Evolutionary conservation across 2,113 vertebrate genomes (phyloP), one percentile per base, ranked within the genome.

Genomic region (Xiphias gladius): DNA sequence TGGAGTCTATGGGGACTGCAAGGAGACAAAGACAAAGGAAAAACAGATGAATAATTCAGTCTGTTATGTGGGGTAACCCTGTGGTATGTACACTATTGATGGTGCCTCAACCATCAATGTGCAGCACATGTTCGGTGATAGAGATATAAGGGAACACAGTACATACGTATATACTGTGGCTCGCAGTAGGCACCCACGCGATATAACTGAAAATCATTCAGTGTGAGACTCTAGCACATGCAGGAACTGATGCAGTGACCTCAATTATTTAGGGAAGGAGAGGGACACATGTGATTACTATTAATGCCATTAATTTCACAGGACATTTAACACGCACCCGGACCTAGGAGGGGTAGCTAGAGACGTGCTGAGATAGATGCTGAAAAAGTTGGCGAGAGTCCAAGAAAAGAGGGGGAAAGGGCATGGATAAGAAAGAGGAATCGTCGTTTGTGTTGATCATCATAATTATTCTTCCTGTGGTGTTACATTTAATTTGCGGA

Each of bases 1-100:
- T 97, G 77, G 96, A 88, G 28, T 99, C 97, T 17, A 99, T 97
- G 73, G 98, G 98, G 88, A 99, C 98, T 99, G 88, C 30, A 57
- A 67, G 62, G 65, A 86, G 73, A 72, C 52, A 80, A 65, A 83
- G 80, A 80, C 43, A 91, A 68, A 55, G 20, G 50, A 87, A 84
- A 89, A 67, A 75, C 35, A 52, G 68, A 82, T 89, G 26, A 91
- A 93, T 89, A 77, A 93, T 88, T 90, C 46, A 91, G 48, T n/a
- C 22, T 81, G 76, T 86, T 75, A 73, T 86, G 81, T 89, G 83
- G 89, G 87, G 78, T 85, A 63, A 82, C 66, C 30, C 79, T 50
- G 50, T 19, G 24, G 86, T 65, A 32, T 72, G 76, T 87, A 62
- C 80, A 85, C 58, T 80, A 85, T 75, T 92, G 66, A 89, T 91